Evolutionary conservation across 1,140 invertebrate genomes (phyloP), one percentile per base, ranked within the genome.

Genomic region (Bilobella aurantiaca): DNA sequence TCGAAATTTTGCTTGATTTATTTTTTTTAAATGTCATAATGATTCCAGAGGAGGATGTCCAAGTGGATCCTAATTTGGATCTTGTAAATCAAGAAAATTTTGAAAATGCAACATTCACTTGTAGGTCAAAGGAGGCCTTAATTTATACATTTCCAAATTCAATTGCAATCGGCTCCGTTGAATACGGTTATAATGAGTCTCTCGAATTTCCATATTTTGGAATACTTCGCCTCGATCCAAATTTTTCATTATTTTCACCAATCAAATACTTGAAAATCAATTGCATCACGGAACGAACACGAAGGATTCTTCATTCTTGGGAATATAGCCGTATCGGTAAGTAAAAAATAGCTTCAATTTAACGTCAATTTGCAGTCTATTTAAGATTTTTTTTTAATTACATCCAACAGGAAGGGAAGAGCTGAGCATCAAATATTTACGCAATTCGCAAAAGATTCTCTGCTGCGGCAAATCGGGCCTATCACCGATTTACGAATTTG

Each of bases 221-320:
- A 23, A 32, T 53, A 0, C 53, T 69, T 21, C 56, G 25, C 23
- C 49, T 68, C 14, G 62, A 58, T 14, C 29, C 71, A 12, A 25
- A 65, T 34, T 29, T 67, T 34, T 68, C 71, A 30, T 30, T 73
- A 1, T 59, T 28, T 5, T 47, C 68, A 16, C 29, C 66, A 18
- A 30, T 58, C 30, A 73, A 68, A 53, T 73, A 73, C 58, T 68
- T 70, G 30, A 70, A 70, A 65, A 70, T 73, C 21, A 65, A 73
- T 58, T 73, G 71, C 31, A 23, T 68, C 5, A 56, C 63, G 1
- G 61, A 56, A 32, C 46, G 57, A 56, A 63, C 58, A 16, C 23
- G 27, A 29, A 49, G 68, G 32, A 30, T 73, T 30, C 56, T 73
- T 3, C 71, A 73, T 46, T 42, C 63, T 3, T 73, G 71, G 71